phyloP scores from a whole-genome alignment of 1,140 invertebrate genomes.

The Archivesica marissinica region DNA sequence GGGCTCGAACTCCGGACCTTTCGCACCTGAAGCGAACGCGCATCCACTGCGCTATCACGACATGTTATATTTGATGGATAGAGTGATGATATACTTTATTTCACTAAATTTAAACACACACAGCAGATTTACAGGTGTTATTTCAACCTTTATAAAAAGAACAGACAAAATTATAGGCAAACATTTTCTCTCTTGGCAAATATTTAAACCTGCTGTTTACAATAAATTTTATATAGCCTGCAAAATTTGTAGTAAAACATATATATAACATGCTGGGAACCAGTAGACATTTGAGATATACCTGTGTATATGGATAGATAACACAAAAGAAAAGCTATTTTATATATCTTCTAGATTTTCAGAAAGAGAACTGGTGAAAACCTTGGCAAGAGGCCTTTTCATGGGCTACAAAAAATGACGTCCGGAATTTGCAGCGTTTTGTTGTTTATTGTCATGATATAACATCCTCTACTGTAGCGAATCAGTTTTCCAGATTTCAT shows the following conservation, averaged over 20 bases:
- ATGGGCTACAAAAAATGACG: constrained; percentile 13
- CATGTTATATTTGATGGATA: no score
- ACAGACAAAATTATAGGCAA: not conserved
- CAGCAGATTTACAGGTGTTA: no score
- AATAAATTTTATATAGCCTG: constrained; percentile 18
- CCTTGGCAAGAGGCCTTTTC: constrained; percentile 7
- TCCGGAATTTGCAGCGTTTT: constrained; percentile 19
- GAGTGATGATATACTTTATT: no score
- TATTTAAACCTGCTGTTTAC: constrained; percentile 9
- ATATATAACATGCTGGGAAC: not conserved
- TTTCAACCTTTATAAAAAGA: not conserved
- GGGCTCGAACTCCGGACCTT: no score
- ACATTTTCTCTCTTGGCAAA: not conserved
- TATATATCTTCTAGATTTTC: not conserved
- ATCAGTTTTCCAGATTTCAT: constrained; percentile 10
- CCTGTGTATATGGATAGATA: constrained; percentile 2
- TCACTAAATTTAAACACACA: no score
- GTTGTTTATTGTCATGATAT: constrained; percentile 33
- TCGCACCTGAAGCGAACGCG: no score
- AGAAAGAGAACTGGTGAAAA: constrained; percentile 14
- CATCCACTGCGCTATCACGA: no score
- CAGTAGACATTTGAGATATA: constrained; percentile 14
- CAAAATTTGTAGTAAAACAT: constrained; percentile 19
- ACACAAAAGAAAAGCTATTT: constrained; percentile 6
- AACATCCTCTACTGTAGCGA: constrained; percentile 3